Percentiles rank a stretch among this genome's conserved stretches.
phyloP scores from a whole-genome alignment of 2,888 invertebrate species.

The Mactromeris polynyma region DNA sequence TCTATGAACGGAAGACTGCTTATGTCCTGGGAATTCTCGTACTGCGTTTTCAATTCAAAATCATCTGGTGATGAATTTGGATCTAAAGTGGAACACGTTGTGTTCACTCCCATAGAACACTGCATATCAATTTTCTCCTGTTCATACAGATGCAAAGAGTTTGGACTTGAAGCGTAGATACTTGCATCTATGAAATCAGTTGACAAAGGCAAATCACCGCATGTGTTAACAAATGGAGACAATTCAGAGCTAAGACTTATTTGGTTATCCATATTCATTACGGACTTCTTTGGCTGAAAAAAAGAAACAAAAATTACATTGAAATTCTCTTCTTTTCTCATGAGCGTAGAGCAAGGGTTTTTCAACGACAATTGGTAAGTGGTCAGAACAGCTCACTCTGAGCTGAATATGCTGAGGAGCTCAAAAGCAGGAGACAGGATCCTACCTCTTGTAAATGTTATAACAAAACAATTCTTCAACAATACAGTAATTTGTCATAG shows the following conservation, averaged over 20 bases:
- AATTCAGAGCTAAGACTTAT: conserved; percentile 43
- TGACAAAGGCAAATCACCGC: conserved; percentile 68
- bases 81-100: conserved; percentile 44
- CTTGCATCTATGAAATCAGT: conserved; percentile 70
- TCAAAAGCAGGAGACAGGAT: no score
- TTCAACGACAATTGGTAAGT: no score
- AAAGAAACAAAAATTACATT: no score
- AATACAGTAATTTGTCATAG: no score
- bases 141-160: conserved; percentile 83
- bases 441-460: no score
- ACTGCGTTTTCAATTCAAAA: conserved; percentile 77
- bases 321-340: not conserved
- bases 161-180: conserved; percentile 81
- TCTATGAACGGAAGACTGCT: conserved; percentile 34
- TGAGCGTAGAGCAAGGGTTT: no score
- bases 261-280: conserved; percentile 50
- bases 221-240: conserved; percentile 56
- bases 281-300: conserved; percentile 35
- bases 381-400: no score
- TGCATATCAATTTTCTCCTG: conserved; percentile 81
- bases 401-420: no score
- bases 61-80: conserved; percentile 61
- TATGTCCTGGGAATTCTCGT: conserved; percentile 74
- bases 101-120: conserved; percentile 68
- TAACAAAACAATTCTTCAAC: no score